Base-by-base conservation (phyloP, 2,797 vertebrate species). In the Phalanger gymnotis region DNA sequence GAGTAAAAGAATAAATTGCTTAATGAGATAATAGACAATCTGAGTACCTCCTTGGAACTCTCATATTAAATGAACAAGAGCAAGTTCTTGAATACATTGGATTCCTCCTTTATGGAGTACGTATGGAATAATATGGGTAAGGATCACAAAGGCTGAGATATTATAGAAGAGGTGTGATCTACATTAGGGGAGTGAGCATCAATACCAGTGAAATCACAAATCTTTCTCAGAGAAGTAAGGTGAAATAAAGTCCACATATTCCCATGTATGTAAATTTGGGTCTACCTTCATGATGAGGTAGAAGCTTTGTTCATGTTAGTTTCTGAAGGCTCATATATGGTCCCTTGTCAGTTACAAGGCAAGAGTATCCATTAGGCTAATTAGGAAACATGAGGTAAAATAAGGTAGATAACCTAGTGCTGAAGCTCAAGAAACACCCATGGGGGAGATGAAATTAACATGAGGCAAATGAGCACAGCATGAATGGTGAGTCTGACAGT, bases 401-500 rank as follows among this genome's bases (percentile, higher is more conserved):
- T 87, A 51, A 96, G 51, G 56, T n/a, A 81, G 31, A 31, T 54
- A 91, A 94, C 54, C 19, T 1, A 19, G 55, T 90, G 25, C 54
- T 90, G 89, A 16, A 25, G 89, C 92, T 94, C 52, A 81, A 87
- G 89, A 93, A 87, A 4, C 55, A 90, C 28, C n/a, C 25, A 73
- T 40, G 58, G 73, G 93, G 95, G 93, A 87, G 90, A 92, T 94
- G 92, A 90, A 92, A 91, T 58, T 91, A 93, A 34, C 73, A 0
- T 90, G 90, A 30, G 47, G 66, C n/a, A 9, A 90, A 31, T 55
- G 58, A 81, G 92, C 10, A 81, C 30, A 93, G 96, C 40, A 66
- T 54, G 54, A 47, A 54, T 90, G 53, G 73, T 89, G 58, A 93
- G 2, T 81, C 0, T 95, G 27, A 92, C 56, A 61, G 52, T 90